These are phyloP conservation scores for Chironomus tepperi DNA, from an alignment of 1,140 invertebrate genomes.

Conservation along the genomic window DNA sequence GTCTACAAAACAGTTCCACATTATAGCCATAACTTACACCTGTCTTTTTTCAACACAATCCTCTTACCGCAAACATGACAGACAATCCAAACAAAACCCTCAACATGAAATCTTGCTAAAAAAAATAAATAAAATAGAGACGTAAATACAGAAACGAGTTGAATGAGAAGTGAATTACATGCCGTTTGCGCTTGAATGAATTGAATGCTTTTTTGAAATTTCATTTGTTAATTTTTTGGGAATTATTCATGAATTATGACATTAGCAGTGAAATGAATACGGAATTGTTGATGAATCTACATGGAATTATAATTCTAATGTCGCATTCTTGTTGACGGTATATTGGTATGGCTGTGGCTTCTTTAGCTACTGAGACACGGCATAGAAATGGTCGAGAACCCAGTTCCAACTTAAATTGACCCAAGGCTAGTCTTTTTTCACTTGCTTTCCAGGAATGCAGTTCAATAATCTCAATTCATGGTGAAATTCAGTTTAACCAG, in stretches of 20 bases:
- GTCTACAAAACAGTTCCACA: too few species aligned
- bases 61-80: too few species aligned
- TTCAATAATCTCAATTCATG: background rate
- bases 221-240: background rate
- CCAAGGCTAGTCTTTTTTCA: too few species aligned
- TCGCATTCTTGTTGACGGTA: too few species aligned
- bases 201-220: slow-evolving; percentile 1
- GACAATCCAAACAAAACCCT: too few species aligned
- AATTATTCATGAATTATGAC: slow-evolving; percentile 14
- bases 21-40: too few species aligned
- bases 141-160: background rate
- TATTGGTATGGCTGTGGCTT: background rate
- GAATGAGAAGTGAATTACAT: background rate
- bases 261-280: background rate
- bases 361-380: background rate
- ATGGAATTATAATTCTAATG: too few species aligned
- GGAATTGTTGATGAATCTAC: background rate
- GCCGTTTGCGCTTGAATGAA: background rate
- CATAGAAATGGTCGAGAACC: background rate
- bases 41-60: too few species aligned
- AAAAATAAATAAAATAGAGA: background rate
- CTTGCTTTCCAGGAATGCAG: background rate
- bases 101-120: background rate
- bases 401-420: background rate
- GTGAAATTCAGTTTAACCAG: background rate